These are phyloP conservation scores for Zaprionus tsacasi DNA, from an alignment of 1,140 invertebrate genomes.

Conservation along the genomic window DNA sequence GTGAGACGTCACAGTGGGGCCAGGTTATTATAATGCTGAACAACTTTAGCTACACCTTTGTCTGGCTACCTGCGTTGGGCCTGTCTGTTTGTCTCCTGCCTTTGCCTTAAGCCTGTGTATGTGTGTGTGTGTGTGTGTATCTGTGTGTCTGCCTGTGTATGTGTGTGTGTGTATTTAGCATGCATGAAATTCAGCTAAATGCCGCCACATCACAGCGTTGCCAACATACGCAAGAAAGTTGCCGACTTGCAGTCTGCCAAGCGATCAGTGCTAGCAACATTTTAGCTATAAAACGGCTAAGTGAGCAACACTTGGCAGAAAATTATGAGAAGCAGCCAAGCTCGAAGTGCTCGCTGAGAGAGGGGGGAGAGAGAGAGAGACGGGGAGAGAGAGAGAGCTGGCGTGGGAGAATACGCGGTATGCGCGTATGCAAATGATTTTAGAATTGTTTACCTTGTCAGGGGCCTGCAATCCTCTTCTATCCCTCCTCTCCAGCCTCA, in stretches of 20 bases:
- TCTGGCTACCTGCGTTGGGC: conserved; percentile 9
- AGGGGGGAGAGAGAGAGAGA: too few relatives aligned
- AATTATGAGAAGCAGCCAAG: conserved; percentile 49
- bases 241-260: not conserved
- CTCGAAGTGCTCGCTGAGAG: conserved; percentile 6
- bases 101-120: too few relatives aligned
- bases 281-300: not conserved
- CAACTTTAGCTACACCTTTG: conserved; percentile 40
- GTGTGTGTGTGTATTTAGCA: conserved; percentile 43
- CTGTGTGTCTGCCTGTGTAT: conserved; percentile 1
- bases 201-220: conserved; percentile 32
- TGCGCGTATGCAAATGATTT: conserved; percentile 60
- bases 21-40: conserved; percentile 68
- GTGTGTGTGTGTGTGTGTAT: not conserved
- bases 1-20: conserved; percentile 31
- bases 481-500: not conserved
- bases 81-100: conserved; percentile 4
- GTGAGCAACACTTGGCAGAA: not conserved
- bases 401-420: not conserved
- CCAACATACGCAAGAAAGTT: not conserved
- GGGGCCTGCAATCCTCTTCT: not conserved
- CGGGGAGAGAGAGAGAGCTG: too few relatives aligned
- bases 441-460: conserved; percentile 47
- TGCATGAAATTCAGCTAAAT: conserved; percentile 69
- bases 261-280: not conserved